Base-by-base conservation (phyloP, 2,113 vertebrate species). In the Ivindomyrus marchei region DNA sequence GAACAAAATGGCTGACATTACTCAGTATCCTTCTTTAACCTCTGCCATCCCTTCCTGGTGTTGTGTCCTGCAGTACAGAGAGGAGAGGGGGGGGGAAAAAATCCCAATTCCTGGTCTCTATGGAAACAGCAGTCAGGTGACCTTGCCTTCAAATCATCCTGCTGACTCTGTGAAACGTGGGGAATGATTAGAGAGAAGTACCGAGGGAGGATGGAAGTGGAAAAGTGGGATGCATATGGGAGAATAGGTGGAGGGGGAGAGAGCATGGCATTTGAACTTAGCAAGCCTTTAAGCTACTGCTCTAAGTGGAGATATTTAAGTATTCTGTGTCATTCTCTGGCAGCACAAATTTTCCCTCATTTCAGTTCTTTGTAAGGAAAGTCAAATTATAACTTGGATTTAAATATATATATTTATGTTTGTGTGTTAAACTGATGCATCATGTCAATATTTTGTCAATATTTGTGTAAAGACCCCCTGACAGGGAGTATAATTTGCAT, bases 51-150 rank as follows among this genome's bases (percentile, higher is more conserved):
- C 89, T 90, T 89, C 80, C 90, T 90, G 90, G 89, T 89, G 36
- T 39, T 87, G 89, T 85, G 50, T 90, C 91, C 91, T 92, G 90
- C 93, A 88, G 92, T 91, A 92, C 90, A 92, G 90, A 90, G 77
- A 94, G 90, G 86, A 90, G 90, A 56, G 70, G 90, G 70, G 70
- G 52, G 31, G 31, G 89, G 88, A 53, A 91, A 90, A 89, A 90
- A 91, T 89, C 93, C 92, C 88, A 93, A 92, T 91, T 95, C 90
- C 92, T 89, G 88, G 92, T 96, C 93, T 94, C 94, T 94, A 95
- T 89, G 89, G 95, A 93, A 96, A 95, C 95, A 93, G 93, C 90
- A 94, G 93, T 94, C 94, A 94, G 94, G 94, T 95, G 96, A 96
- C 96, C 95, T 95, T 95, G 94, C 93, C 90, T 93, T 83, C n/a